Base-by-base conservation (phyloP, 2,888 invertebrate species). In the Drosophila affinis region DNA sequence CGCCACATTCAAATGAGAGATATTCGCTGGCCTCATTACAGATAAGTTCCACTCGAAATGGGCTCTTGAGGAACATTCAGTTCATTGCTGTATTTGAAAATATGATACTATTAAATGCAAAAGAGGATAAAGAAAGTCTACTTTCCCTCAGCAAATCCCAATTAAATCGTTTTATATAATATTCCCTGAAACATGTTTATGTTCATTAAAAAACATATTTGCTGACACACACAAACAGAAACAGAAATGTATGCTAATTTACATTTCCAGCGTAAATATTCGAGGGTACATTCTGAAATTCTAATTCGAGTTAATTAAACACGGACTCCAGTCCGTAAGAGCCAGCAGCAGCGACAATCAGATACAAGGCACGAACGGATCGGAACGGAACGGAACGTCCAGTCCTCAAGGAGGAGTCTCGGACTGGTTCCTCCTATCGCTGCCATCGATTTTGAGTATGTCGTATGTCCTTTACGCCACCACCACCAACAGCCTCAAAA, bases 391-490 rank as follows among this genome's bases (percentile, higher is more conserved):
- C 52, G 39, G 14, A 5, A 14, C 5, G 39, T 62, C 48, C 62
- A 62, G 58, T 63, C 72, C 44, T 21, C 3, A 87, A 74, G 83
- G 69, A 76, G 69, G 57, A 71, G 53, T 60, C 53, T 57, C 39
- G 69, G 57, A 78, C 86, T 71, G 75, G 83, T 76, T 86, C 63
- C 70, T 71, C 54, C 76, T 88, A 83, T 83, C 83, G 83, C 76
- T 59, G 46, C 74, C 83, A 83, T 83, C 83, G 74, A 83, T 88
- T 83, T 83, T 83, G 88, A 83, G 83, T 88, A 86, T 83, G 88
- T 83, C 68, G 72, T 82, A 63, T 75, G 82, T 83, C 76, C 76
- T 76, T 69, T 62, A 27, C 69, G 56, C 45, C 69, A 34, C 34
- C 68, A 56, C 45, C 69, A 34, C 12, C 68, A 56, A 39, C 45